A percentile compares a stretch with the other conserved stretches of the same genome.
Conservation (phyloP, 2,113 vertebrate species). For the Peromyscus polionotus region DNA sequence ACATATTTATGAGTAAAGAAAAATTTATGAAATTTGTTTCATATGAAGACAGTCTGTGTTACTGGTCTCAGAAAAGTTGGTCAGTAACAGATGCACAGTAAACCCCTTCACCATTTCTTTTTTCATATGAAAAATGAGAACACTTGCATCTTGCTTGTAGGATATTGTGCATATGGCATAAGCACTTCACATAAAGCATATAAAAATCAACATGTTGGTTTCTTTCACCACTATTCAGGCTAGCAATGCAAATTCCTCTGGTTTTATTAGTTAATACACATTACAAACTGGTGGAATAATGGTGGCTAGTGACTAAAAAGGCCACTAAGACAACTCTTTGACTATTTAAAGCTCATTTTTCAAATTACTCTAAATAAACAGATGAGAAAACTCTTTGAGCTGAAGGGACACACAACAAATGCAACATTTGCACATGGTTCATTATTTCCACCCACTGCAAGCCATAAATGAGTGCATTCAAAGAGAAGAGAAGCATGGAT, state of each 20-base stretch:
- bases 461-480: neutral
- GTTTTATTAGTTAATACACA: neutral
- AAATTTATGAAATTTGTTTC: neutral
- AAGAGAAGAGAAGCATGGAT: neutral
- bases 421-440: neutral
- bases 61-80: neutral
- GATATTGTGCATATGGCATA: neutral
- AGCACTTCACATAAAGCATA: neutral
- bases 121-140: neutral
- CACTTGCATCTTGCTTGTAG: neutral
- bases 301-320: neutral
- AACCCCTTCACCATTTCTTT: neutral
- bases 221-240: neutral
- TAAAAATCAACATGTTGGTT: neutral
- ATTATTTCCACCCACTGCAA: slow-evolving; percentile 3
- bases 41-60: neutral
- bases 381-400: neutral
- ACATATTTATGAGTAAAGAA: neutral
- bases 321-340: neutral
- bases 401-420: neutral
- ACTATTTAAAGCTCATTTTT: slow-evolving; percentile 17
- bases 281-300: neutral
- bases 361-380: neutral
- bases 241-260: neutral
- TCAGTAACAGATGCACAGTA: neutral